Evolutionary conservation across 2,797 vertebrate genomes (phyloP), one percentile per base, ranked within the genome.

Genomic region (Coregonus sp.): DNA sequence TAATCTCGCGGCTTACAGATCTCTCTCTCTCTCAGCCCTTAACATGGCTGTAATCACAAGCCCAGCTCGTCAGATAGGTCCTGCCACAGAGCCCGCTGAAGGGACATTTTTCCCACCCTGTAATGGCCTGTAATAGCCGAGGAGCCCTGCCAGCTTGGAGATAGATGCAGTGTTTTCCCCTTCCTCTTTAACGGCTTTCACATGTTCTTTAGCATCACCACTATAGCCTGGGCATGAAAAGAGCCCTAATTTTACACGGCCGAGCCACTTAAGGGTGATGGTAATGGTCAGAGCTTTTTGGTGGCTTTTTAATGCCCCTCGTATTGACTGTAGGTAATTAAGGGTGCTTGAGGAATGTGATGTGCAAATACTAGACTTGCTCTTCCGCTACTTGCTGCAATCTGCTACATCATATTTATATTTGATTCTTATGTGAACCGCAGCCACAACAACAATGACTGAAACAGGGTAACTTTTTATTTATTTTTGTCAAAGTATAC

Each of bases 31-130:
- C 81, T 86, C 75, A 73, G 70, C 85, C 90, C 88, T 90, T 90
- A 93, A 92, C 90, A 85, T 90, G 82, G 86, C 88, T 89, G 90
- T 92, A 92, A 92, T 91, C 92, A 81, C 87, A 78, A 77, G 77
- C 29, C 61, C 77, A 72, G 67, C 74, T 5, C 73, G 75, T 2
- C 52, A 25, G 66, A 77, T n/a, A 20, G 9, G 71, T 65, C 77
- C 72, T 75, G 9, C 59, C 59, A 63, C 11, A 63, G 59, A 9
- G 9, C 20, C 59, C 59, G n/a, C 77, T 77, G 75, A 84, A 89
- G 79, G 85, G 81, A 86, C 77, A 69, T 82, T 77, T 75, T 77
- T 89, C 50, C 1, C 4, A 4, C 47, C 69, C 71, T 50, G 70
- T 67, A 76, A 79, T 71, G 77, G 79, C 52, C 47, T 86, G 86